A percentile compares a stretch with the other conserved stretches of the same genome.
phyloP scores from a whole-genome alignment of 2,888 invertebrate genomes.

The Gandaritis pyraliata region DNA sequence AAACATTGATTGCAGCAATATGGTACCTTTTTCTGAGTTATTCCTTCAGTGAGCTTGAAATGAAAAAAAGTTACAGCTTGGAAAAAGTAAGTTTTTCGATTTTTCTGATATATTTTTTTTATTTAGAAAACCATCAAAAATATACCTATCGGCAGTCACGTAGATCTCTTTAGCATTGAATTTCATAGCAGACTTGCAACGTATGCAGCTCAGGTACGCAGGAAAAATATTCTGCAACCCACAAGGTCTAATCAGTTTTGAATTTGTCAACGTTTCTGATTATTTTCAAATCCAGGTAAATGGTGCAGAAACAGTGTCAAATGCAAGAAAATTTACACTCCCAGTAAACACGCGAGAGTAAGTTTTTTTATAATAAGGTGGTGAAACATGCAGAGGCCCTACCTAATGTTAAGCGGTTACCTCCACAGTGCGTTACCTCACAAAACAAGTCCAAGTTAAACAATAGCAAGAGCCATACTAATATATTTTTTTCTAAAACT shows the following conservation, averaged over 20 bases:
- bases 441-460: no score
- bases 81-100: slow-evolving; percentile 62
- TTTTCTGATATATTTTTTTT: no score
- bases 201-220: no score
- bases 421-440: no score
- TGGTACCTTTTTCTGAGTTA: slow-evolving; percentile 66
- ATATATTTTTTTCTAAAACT: background rate
- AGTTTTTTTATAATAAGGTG: no score
- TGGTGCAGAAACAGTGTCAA: slow-evolving; percentile 59
- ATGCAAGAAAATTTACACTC: slow-evolving; percentile 57
- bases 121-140: background rate
- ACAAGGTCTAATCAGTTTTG: no score
- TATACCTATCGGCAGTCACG: background rate
- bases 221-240: no score
- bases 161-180: no score
- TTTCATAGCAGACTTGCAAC: no score
- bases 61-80: slow-evolving; percentile 73
- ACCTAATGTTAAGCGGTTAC: no score
- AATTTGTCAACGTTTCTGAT: background rate
- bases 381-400: no score
- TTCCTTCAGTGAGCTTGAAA: slow-evolving; percentile 72
- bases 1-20: slow-evolving; percentile 66
- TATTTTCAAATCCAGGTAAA: slow-evolving; percentile 53
- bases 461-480: background rate
- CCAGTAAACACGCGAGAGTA: slow-evolving; percentile 57